Base-by-base conservation (phyloP, 23 tunicate species). In the Pegea sp. region DNA sequence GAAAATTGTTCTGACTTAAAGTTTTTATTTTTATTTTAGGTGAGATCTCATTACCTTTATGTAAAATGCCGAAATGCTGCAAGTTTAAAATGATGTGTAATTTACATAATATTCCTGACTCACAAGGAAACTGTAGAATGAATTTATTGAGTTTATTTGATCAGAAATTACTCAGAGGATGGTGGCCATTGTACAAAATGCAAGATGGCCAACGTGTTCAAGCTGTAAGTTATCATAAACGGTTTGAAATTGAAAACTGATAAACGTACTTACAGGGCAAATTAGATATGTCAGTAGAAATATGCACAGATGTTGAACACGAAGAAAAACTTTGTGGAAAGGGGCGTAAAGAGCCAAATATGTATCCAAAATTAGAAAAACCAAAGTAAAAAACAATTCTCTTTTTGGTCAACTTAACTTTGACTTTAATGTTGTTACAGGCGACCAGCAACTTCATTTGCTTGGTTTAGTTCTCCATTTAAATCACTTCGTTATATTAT, bases 381-480 rank as follows among this genome's bases (percentile, higher is more conserved):
- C 93, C 93, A 51, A 81, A 81, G 93, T 81, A 16, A 38, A 38
- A 38, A 38, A 38, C 46, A 38, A 38, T 38, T 8, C 11, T 38
- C 16, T 38, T 16, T 38, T 38, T 38, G 16, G 46, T 11, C n/a
- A n/a, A n/a, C n/a, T n/a, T n/a, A n/a, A n/a, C n/a, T n/a, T n/a
- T n/a, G n/a, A n/a, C n/a, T n/a, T n/a, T n/a, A n/a, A n/a, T n/a
- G n/a, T n/a, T n/a, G n/a, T n/a, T n/a, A 5, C 81, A 84, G 95
- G 4, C 95, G 95, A 19, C 95, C 95, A 1, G 95, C 95, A 32
- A 84, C 95, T 18, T 72, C 81, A 24, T 84, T 84, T 44, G 95
- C 95, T 28, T 84, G 95, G 95, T 84, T 84, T 63, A 72, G 79
- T 52, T 84, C 95, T 1, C 95, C 95, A 20, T 64, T 79, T 44